phyloP scores from a whole-genome alignment of 2,797 vertebrate species.

The Holocentrus rufus region DNA sequence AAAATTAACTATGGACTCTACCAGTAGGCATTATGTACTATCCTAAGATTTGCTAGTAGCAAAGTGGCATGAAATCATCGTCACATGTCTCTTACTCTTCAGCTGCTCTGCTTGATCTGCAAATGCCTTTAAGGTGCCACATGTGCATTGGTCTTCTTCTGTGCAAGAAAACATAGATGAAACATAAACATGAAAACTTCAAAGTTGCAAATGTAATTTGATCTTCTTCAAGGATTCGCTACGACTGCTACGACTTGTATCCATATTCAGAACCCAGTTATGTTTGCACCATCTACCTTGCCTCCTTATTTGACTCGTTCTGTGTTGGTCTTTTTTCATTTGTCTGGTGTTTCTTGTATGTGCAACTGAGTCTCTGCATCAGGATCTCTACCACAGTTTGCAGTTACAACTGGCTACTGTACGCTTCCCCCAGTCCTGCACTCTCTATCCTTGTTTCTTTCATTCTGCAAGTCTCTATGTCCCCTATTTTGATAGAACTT shows the following conservation, averaged over 20 bases:
- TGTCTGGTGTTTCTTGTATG: background rate
- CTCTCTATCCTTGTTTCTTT: background rate
- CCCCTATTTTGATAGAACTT: background rate
- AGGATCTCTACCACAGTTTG: background rate
- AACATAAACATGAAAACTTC: background rate
- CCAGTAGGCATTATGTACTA: constrained; percentile 34
- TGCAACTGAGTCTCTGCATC: constrained; percentile 15
- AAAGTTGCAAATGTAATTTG: background rate
- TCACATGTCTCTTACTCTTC: constrained; percentile 17
- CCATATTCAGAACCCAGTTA: constrained; percentile 4
- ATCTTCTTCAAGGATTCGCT: background rate
- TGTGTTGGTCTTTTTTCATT: constrained; percentile 1
- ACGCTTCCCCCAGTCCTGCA: too few species aligned
- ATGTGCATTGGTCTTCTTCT: background rate
- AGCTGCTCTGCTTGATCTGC: background rate
- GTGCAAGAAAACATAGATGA: background rate
- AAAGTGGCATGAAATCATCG: too few species aligned
- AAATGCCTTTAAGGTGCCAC: background rate
- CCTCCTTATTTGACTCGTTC: background rate
- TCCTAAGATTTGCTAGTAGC: too few species aligned
- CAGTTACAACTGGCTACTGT: too few species aligned
- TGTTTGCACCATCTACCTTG: background rate
- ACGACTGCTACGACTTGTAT: constrained; percentile 1
- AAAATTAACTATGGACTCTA: background rate
- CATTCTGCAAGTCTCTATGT: background rate